Conservation (phyloP, 2,113 vertebrate species). For the Eubucco bourcierii region DNA sequence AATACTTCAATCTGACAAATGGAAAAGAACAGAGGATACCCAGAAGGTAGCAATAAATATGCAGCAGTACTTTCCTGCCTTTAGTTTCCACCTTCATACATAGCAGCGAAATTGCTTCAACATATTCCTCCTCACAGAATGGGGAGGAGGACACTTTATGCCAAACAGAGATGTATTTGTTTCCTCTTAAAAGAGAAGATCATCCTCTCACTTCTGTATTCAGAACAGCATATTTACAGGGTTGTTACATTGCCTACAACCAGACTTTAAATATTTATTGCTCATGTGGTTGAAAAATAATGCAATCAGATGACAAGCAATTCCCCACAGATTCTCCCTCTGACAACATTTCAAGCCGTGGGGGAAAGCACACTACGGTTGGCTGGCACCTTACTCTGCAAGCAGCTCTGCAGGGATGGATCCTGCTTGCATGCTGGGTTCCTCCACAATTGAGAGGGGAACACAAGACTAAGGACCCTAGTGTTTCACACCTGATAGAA, state of each 20-base stretch:
- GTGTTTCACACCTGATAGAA: not conserved
- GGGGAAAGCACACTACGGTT: not conserved
- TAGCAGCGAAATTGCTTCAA: slow-evolving; percentile 30
- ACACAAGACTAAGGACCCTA: not conserved
- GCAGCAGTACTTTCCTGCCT: slow-evolving; percentile 28
- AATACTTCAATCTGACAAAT: not conserved
- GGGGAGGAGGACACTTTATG: slow-evolving; percentile 5
- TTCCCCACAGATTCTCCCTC: slow-evolving; percentile 13
- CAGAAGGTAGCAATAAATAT: slow-evolving; percentile 45
- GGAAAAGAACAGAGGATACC: not conserved
- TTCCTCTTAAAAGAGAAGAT: slow-evolving; percentile 39
- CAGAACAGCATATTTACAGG: slow-evolving; percentile 13
- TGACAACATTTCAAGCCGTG: not conserved
- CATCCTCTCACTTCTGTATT: slow-evolving; percentile 35
- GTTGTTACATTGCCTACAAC: slow-evolving; percentile 47
- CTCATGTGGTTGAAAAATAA: slow-evolving; percentile 48
- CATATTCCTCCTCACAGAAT: not conserved
- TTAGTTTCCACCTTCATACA: slow-evolving; percentile 27
- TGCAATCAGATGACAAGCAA: slow-evolving; percentile 33
- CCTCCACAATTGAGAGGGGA: not conserved
- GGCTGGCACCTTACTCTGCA: not conserved
- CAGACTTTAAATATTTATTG: slow-evolving; percentile 65
- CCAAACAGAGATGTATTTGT: slow-evolving; percentile 15
- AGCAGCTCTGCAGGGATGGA: not conserved
- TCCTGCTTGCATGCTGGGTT: not conserved